Conservation (phyloP, 2,797 vertebrate species). For the Odontamblyopus lacepedii region DNA sequence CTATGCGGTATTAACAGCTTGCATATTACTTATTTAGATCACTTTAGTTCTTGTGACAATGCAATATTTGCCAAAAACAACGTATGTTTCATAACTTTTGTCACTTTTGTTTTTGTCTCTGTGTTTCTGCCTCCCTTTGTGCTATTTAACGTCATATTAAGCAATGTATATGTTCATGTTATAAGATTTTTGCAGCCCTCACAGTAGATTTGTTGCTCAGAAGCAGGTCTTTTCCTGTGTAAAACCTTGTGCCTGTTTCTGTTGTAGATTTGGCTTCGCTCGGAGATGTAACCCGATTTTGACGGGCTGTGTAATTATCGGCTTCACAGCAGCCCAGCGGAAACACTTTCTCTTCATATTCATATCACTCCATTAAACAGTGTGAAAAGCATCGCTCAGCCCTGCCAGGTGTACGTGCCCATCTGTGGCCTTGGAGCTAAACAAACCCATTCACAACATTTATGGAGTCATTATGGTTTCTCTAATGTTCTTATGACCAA, state of each 20-base stretch:
- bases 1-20: too few relatives aligned
- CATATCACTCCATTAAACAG: conserved; percentile 6
- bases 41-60: too few relatives aligned
- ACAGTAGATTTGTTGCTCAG: not conserved
- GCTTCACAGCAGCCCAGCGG: conserved; percentile 2
- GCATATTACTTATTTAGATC: too few relatives aligned
- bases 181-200: too few relatives aligned
- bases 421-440: not conserved
- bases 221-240: not conserved
- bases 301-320: conserved; percentile 8
- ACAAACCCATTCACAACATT: conserved; percentile 3
- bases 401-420: not conserved
- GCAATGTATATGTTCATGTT: not conserved
- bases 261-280: not conserved
- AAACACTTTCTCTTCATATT: conserved; percentile 5
- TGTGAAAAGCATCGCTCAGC: conserved; percentile 8
- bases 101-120: too few relatives aligned
- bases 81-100: too few relatives aligned
- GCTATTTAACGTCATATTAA: not conserved
- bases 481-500: not conserved
- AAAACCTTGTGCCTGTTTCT: not conserved
- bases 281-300: conserved; percentile 4
- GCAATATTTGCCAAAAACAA: too few relatives aligned
- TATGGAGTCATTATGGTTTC: not conserved
- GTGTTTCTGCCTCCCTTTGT: too few relatives aligned